Percentiles rank a stretch among this genome's conserved stretches.
Evolutionary conservation across 1,140 invertebrate species (phyloP).

Genomic region (Armadillidium nasatum): DNA sequence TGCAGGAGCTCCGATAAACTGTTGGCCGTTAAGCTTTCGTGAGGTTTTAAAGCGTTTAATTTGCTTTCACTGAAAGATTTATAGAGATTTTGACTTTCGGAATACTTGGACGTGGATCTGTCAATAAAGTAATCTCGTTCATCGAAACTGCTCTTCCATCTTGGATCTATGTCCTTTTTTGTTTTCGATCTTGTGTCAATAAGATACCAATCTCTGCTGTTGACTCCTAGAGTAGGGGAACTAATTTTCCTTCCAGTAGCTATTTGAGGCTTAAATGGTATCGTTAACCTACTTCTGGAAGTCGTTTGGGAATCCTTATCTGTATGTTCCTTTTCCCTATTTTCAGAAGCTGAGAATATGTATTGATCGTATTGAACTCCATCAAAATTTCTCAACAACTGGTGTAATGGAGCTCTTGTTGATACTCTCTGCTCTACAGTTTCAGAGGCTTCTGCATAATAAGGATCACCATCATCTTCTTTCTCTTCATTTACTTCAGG

Average conservation of each 20-base stretch:
- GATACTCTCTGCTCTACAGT: neutral
- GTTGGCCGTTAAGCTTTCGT: constrained; percentile 34
- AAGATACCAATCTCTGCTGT: neutral
- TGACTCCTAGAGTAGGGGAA: neutral
- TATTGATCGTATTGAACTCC: neutral
- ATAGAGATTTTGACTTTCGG: neutral
- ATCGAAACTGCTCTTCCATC: neutral
- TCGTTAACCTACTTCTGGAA: neutral
- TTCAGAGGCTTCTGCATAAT: neutral
- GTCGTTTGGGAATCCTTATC: neutral
- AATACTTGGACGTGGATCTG: neutral
- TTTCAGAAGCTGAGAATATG: neutral
- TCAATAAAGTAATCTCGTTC: neutral
- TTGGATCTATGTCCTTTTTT: neutral
- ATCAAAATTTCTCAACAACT: neutral
- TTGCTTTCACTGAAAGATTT: neutral
- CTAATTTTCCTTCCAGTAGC: neutral
- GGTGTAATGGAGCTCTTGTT: neutral
- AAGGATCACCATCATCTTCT: neutral
- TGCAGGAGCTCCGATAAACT: constrained; percentile 40
- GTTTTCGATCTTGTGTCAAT: neutral
- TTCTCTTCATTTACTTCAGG: neutral
- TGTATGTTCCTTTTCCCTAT: neutral
- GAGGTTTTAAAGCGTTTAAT: neutral
- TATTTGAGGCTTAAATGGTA: neutral